Conservation (phyloP, 2,888 invertebrate species). For the Andrena flavipes region DNA sequence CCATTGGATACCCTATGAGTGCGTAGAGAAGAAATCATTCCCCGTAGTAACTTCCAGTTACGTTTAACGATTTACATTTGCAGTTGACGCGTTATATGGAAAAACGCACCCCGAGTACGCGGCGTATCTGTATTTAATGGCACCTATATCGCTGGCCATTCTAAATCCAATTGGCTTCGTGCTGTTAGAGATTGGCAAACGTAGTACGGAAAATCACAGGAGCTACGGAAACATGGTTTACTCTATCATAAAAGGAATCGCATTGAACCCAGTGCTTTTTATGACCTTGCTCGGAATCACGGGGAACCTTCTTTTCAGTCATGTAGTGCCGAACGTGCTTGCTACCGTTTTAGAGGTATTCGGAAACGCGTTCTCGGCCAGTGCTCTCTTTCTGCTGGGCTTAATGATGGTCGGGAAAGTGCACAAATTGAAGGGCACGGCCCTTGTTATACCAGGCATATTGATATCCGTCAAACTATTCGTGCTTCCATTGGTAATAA, state of each 20-base stretch:
- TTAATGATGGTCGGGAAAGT: constrained; percentile 97
- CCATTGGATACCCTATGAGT: constrained; percentile 98
- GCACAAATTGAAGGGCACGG: constrained; percentile 91
- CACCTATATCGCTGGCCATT: constrained; percentile 96
- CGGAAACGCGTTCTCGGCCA: constrained; percentile 95
- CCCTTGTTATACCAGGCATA: constrained; percentile 93
- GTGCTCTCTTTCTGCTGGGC: constrained; percentile 95
- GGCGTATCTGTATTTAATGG: constrained; percentile 95
- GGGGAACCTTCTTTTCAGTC: constrained; percentile 92
- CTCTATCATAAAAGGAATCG: constrained; percentile 88
- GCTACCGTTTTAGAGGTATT: constrained; percentile 92
- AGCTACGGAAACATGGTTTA: constrained; percentile 73
- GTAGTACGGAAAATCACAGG: constrained; percentile 80
- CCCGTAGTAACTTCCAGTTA: too few relatives aligned
- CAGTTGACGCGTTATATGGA: constrained; percentile 94
- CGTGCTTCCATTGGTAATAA: constrained; percentile 93
- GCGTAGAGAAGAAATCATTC: constrained; percentile 84
- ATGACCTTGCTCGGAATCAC: constrained; percentile 97
- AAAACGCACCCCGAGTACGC: constrained; percentile 95
- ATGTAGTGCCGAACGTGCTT: constrained; percentile 91
- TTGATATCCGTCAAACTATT: constrained; percentile 96
- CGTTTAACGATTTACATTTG: constrained; percentile 77
- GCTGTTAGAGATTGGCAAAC: constrained; percentile 93
- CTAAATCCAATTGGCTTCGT: constrained; percentile 96
- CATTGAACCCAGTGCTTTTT: constrained; percentile 94